Conservation (phyloP, 2,113 vertebrate species). For the Ammospiza caudacuta region DNA sequence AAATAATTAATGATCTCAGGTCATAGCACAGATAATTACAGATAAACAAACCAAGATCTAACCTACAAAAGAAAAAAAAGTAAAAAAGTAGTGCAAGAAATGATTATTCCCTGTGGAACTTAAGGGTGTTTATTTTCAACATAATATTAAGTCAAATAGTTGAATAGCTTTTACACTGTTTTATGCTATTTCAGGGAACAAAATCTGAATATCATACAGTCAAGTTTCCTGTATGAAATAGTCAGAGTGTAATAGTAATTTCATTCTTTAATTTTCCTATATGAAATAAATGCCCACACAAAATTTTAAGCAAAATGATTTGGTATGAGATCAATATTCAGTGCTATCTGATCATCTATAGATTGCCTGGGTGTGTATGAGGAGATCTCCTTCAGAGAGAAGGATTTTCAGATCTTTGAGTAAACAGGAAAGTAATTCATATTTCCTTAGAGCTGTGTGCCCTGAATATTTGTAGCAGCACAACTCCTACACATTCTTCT, state of each 20-base stretch:
- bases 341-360: not conserved
- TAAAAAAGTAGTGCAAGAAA: not conserved
- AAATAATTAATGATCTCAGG: conserved; percentile 25
- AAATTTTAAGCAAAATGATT: not conserved
- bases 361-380: not conserved
- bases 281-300: not conserved
- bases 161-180: not conserved
- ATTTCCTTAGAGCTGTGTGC: not conserved
- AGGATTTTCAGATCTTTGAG: not conserved
- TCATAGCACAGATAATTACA: conserved; percentile 19
- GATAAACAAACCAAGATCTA: not conserved
- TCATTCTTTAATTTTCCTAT: not conserved
- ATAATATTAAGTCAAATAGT: not conserved
- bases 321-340: not conserved
- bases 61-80: not conserved
- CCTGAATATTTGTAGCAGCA: not conserved
- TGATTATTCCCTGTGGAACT: not conserved
- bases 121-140: not conserved
- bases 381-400: not conserved
- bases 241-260: not conserved
- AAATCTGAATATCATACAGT: not conserved
- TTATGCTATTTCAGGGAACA: not conserved
- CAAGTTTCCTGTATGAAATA: not conserved
- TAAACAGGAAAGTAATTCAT: not conserved
- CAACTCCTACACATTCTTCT: not conserved